These are phyloP conservation scores for Hyposmocoma kahamanoa DNA, from an alignment of 1,140 invertebrate species.

Conservation along the genomic window DNA sequence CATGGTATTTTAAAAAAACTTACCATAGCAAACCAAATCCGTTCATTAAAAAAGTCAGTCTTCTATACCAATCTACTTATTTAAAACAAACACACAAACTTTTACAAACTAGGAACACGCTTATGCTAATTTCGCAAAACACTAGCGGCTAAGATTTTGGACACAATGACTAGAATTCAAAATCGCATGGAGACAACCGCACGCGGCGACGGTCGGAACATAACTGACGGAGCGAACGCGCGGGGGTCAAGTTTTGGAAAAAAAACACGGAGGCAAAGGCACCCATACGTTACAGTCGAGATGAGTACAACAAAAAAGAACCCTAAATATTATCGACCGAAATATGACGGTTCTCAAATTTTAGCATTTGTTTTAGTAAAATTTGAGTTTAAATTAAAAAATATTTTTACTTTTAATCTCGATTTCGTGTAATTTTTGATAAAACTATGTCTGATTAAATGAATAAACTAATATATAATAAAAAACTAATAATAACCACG, in stretches of 20 bases:
- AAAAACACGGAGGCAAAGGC: slow-evolving; percentile 60
- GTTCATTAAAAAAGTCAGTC: slow-evolving; percentile 57
- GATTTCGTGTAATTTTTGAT: no score
- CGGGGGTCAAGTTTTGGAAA: slow-evolving; percentile 60
- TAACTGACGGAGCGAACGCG: slow-evolving; percentile 45
- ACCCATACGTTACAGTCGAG: slow-evolving; percentile 55
- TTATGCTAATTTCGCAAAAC: slow-evolving; percentile 14
- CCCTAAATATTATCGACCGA: slow-evolving; percentile 61
- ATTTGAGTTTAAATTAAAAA: no score
- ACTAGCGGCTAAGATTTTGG: slow-evolving; percentile 37
- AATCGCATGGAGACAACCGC: slow-evolving; percentile 55
- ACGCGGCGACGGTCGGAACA: slow-evolving; percentile 58
- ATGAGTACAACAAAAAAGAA: slow-evolving; percentile 69
- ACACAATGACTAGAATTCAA: slow-evolving; percentile 64
- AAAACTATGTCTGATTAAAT: no score
- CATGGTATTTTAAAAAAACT: slow-evolving; percentile 31
- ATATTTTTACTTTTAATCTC: no score
- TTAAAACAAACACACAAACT: slow-evolving; percentile 9
- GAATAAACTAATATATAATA: no score
- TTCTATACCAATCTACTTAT: slow-evolving; percentile 29
- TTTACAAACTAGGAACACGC: slow-evolving; percentile 16
- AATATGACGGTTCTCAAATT: slow-evolving; percentile 44
- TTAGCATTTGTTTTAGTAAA: no score
- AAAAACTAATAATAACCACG: no score
- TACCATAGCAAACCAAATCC: slow-evolving; percentile 69